Evolutionary conservation across 2,888 invertebrate genomes (phyloP).

Genomic region (Eupithecia insigniata): DNA sequence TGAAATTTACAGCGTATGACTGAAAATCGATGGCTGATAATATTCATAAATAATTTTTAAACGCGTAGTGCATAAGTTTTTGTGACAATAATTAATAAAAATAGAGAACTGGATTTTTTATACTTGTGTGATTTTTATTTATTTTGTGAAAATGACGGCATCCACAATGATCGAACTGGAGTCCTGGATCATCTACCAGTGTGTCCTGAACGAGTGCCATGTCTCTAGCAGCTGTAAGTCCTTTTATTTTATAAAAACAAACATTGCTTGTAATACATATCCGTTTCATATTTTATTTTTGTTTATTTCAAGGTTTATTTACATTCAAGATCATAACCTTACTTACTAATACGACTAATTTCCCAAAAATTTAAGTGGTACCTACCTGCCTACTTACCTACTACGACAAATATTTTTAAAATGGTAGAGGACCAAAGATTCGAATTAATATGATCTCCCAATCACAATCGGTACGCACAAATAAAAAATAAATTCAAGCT

Average conservation of each 20-base stretch:
- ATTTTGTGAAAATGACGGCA: constrained; percentile 75
- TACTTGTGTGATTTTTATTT: constrained; percentile 55
- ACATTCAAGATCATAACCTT: neutral
- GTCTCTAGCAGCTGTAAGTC: constrained; percentile 87
- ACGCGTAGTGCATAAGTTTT: constrained; percentile 53
- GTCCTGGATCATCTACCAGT: constrained; percentile 88
- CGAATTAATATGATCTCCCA: no score
- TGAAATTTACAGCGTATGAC: constrained; percentile 58
- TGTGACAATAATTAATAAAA: constrained; percentile 48
- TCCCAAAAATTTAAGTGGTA: no score
- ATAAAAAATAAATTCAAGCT: neutral
- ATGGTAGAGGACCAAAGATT: no score
- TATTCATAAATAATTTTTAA: constrained; percentile 44
- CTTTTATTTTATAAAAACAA: no score
- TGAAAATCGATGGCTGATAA: constrained; percentile 52
- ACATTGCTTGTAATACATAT: no score
- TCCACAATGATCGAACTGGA: constrained; percentile 87
- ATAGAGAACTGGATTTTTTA: constrained; percentile 52
- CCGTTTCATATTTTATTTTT: neutral
- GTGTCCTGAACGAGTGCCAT: constrained; percentile 87
- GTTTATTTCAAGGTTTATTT: no score
- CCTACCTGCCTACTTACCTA: no score
- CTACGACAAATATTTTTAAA: no score
- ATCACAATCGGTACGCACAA: no score
- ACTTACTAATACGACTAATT: neutral